Base-by-base conservation (phyloP, 2,888 invertebrate genomes). In the Agonum fuliginosum region DNA sequence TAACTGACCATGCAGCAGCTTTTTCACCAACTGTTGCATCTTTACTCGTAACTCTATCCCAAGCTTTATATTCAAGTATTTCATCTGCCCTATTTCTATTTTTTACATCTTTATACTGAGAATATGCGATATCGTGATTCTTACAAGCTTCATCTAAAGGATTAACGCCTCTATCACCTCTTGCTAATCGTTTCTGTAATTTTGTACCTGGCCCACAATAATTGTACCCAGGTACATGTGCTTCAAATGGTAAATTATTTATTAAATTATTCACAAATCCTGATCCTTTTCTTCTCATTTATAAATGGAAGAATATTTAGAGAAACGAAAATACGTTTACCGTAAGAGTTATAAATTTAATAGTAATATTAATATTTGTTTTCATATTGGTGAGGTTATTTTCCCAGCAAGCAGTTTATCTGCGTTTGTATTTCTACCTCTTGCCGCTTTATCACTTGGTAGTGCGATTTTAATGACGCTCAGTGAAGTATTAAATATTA, bases 201-300 rank as follows among this genome's bases (percentile, higher is more conserved):
- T 65, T 74, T 1, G 78, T 79, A 0, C 78, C 75, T 2, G 78
- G 79, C 3, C 79, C 79, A 8, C 79, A 79, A 54, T 71, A 79
- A 48, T 79, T 51, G 74, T 79, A 79, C 2, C 78, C 76, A 1
- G 78, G 79, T 24, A 79, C 12, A 70, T 79, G 79, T 2, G 79
- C 46, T 27, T 80, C 71, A 34, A 80, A 20, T 6, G 75, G 79
- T 5, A 79, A 70, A 12, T 70, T 79, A 48, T 24, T 27, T 46
- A 76, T 67, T 46, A 69, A 27, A 46, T 20, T 43, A 43, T 69
- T 69, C 8, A 69, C 20, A 22, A 69, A 24, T n/a, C 69, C 69
- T 30, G 65, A 22, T 17, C 65, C 65, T 22, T 54, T 54, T 20
- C 17, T 37, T 0, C 46, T 46, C 17, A 46, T 46, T 46, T 46